Evolutionary conservation across 2,113 vertebrate genomes (phyloP).

Genomic region (Fregata magnificens): DNA sequence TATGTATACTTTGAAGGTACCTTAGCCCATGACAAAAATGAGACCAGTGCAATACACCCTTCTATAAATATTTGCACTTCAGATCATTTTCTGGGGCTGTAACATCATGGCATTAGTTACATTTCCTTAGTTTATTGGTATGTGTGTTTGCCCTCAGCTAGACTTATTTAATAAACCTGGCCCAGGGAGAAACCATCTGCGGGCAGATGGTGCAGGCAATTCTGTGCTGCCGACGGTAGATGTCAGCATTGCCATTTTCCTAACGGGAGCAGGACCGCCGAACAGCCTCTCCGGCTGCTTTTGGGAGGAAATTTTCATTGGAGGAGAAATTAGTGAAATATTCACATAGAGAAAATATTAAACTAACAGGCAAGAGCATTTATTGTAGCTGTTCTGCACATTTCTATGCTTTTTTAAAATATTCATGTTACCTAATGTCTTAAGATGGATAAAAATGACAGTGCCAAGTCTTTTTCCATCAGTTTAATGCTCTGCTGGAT

Average conservation of each 20-base stretch:
- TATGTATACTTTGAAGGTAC: neutral
- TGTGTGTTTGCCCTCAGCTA: neutral
- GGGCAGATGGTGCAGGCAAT: neutral
- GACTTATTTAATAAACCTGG: too few species aligned
- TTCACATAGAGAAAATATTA: accelerated
- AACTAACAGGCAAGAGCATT: neutral
- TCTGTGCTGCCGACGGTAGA: conserved; percentile 15
- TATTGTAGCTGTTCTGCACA: neutral
- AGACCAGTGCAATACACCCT: too few species aligned
- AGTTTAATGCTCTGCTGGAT: neutral
- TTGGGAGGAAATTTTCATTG: neutral
- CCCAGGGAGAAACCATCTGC: neutral
- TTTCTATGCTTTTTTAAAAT: neutral
- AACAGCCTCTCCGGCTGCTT: neutral
- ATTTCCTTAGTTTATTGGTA: neutral
- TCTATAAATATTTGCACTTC: neutral
- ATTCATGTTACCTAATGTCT: neutral
- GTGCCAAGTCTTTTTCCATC: neutral
- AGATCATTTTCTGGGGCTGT: neutral
- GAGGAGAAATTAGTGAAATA: neutral
- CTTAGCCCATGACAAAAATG: neutral
- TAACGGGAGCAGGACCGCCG: neutral
- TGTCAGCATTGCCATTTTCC: conserved; percentile 64
- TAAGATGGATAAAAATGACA: neutral
- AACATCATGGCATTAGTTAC: accelerated